Evolutionary conservation across 2,888 invertebrate genomes (phyloP), one percentile per base, ranked within the genome.

Genomic region (Drosophila kanekoi): DNA sequence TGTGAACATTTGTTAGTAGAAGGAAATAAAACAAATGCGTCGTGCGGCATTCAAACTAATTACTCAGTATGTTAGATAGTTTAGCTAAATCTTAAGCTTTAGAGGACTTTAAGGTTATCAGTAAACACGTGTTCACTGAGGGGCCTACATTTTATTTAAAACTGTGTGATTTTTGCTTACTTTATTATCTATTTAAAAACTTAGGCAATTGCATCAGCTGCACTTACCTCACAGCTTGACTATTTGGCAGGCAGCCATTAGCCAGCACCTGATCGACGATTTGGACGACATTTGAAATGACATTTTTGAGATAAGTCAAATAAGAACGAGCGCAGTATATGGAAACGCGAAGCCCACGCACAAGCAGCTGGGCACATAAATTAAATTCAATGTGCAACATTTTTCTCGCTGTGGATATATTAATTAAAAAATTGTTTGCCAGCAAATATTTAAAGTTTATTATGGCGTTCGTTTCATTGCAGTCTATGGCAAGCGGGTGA

Each of bases 401-500:
- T 45, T 63, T 32, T 16, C 44, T 41, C n/a, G 33, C 13, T 33
- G 14, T 53, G 16, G 3, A 13, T 59, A 47, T 43, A 56, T 70
- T 88, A 72, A 84, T 84, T 78, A 66, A 79, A 66, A 79, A 76
- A 67, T 65, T 28, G 43, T 37, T 33, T 59, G 32, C 6, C n/a
- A 18, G 58, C 35, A 53, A 62, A 47, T 68, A 73, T 56, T 62
- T 63, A 41, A 77, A 52, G 37, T 61, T 57, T 37, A 48, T 58
- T 41, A 45, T 28, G 49, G 18, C 43, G 54, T 61, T 77, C 35
- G 14, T 73, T 35, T 79, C 40, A 52, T 91, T 90, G 35, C 87
- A 92, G 92, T 92, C 66, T 92, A 93, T 77, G 92, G 92, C 69
- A 92, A 92, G 72, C 89, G 86, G 38, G 92, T 93, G 37, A 90